Conservation (phyloP, 2,113 vertebrate genomes). For the Pseudorectes ferrugineus region DNA sequence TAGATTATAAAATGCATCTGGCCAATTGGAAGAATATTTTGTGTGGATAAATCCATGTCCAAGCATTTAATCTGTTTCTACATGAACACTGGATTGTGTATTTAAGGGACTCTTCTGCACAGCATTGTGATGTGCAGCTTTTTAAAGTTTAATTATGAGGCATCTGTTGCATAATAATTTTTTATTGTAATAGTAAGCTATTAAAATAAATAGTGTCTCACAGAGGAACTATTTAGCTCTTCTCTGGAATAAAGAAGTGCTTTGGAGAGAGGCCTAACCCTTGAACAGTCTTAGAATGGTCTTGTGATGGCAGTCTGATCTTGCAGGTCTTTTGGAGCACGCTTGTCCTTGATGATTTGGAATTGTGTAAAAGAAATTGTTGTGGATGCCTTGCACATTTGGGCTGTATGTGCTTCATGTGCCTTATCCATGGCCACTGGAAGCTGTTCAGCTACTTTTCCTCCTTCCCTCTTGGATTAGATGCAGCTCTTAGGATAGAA, state of each 20-base stretch:
- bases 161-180: conserved; percentile 15
- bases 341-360: neutral
- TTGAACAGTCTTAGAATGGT: neutral
- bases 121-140: conserved; percentile 28
- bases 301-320: neutral
- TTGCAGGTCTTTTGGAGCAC: neutral
- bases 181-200: neutral
- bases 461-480: neutral
- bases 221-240: neutral
- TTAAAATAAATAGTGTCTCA: conserved; percentile 5
- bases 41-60: conserved; percentile 37
- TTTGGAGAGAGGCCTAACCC: neutral
- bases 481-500: neutral
- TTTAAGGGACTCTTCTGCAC: neutral
- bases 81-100: neutral
- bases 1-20: conserved; percentile 64
- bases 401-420: neutral
- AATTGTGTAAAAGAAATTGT: too few species aligned
- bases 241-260: neutral
- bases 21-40: conserved; percentile 41
- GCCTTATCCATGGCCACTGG: neutral
- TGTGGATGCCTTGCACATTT: neutral
- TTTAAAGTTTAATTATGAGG: conserved; percentile 65
- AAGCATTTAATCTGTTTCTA: conserved; percentile 31
- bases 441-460: neutral